phyloP scores from a whole-genome alignment of 1,140 invertebrate species.

The Hylaeus anthracinus region DNA sequence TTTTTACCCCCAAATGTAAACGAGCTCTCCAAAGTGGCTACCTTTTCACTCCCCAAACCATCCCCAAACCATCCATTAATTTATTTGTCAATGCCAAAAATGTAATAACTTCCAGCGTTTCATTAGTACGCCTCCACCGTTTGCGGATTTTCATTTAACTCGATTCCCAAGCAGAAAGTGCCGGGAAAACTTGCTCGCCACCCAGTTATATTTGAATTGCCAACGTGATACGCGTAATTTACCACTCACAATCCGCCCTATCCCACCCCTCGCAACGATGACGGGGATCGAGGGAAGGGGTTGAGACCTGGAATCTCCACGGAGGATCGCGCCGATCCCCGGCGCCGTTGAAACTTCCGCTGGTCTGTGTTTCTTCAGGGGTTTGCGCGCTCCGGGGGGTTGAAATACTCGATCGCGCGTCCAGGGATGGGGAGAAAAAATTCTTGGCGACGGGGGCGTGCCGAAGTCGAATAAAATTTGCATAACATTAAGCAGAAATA shows the following conservation, averaged over 20 bases:
- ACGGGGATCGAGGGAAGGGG: not conserved
- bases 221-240: not conserved
- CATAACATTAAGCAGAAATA: not conserved
- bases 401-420: not conserved
- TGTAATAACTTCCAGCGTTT: too few species aligned
- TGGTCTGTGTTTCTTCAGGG: not conserved
- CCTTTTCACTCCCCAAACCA: too few species aligned
- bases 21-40: too few species aligned
- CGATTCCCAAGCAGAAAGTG: not conserved
- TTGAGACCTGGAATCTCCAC: not conserved
- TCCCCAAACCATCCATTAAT: too few species aligned
- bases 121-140: not conserved
- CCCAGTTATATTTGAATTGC: not conserved
- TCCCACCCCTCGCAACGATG: not conserved
- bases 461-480: slow-evolving; percentile 40
- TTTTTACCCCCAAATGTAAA: too few species aligned
- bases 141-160: not conserved
- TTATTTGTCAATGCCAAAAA: too few species aligned
- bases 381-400: not conserved
- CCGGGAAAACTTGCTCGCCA: not conserved
- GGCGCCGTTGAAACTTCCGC: not conserved
- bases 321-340: not conserved
- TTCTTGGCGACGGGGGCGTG: not conserved
- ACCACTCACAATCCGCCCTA: not conserved
- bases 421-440: not conserved